phyloP scores from a whole-genome alignment of 2,113 vertebrate genomes.

The Ophiodon elongatus region DNA sequence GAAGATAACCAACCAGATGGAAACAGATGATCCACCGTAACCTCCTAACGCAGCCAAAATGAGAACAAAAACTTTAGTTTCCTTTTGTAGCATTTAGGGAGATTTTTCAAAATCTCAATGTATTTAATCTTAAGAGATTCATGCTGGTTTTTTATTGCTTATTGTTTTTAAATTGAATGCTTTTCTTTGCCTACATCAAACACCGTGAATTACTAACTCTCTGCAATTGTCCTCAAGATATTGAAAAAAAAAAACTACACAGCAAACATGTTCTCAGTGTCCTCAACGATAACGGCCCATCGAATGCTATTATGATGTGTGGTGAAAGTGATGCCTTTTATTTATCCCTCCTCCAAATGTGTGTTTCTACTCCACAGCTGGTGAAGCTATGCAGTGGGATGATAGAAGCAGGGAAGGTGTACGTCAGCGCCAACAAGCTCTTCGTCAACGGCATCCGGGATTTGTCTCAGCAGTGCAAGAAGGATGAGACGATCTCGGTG shows the following conservation, averaged over 20 bases:
- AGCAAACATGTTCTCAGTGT: background rate
- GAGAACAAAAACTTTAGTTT: no score
- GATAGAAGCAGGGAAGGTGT: conserved; percentile 95
- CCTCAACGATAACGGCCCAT: background rate
- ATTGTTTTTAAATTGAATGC: no score
- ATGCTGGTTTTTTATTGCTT: no score
- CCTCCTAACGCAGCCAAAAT: no score
- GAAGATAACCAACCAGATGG: background rate
- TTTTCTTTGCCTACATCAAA: background rate
- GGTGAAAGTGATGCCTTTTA: background rate
- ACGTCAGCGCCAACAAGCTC: conserved; percentile 94
- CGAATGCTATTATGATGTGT: background rate
- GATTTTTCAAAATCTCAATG: no score
- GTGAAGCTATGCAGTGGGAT: conserved; percentile 97
- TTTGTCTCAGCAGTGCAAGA: conserved; percentile 95
- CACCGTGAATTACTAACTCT: background rate
- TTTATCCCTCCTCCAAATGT: background rate
- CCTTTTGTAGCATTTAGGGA: no score
- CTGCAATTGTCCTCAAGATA: background rate
- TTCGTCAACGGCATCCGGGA: conserved; percentile 95
- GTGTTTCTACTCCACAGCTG: conserved; percentile 81
- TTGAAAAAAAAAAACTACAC: background rate
- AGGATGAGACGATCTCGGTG: conserved; percentile 95
- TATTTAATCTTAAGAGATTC: no score
- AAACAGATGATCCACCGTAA: no score